Evolutionary conservation across 2,888 invertebrate species (phyloP), one percentile per base, ranked within the genome.

Genomic region (Carcina quercana): DNA sequence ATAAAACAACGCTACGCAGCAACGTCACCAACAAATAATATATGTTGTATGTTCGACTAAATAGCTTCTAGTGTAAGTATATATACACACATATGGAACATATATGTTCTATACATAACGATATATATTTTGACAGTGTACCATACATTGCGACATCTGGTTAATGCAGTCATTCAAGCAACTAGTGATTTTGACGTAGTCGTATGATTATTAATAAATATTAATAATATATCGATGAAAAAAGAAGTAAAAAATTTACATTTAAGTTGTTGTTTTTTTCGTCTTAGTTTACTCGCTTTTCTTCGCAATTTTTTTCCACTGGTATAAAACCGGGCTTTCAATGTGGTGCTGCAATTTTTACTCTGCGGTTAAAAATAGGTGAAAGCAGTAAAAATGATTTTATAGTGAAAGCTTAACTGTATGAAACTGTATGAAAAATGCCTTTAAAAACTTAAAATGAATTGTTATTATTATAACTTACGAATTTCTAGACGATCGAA

Each of bases 1-100:
- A 78, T 79, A 78, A 76, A n/a, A 58, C 53, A 54, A 47, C 45
- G 62, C 58, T 50, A 41, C 50, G 53, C 52, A 40, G 37, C 40
- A 38, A 42, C 42, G 45, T 39, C 48, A 40, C 37, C 42, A 38
- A 33, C 34, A 29, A 25, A 42, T n/a, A n/a, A n/a, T n/a, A n/a
- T 38, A 36, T 40, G 44, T 42, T 12, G 5, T 31, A 56, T 49
- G 57, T 49, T 47, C 44, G 40, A 48, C 50, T 46, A 45, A 41
- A 48, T 44, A 30, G 42, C 54, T 52, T 43, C 22, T 60, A 62
- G 50, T 40, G 35, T 60, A 62, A 58, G 58, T 51, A 53, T 50
- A 46, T 25, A 47, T 20, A 21, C 21, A 29, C 29, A 13, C 13
- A 50, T 54, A 47, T 52, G 15, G 15, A 14, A 14, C n/a, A 13